phyloP scores from a whole-genome alignment of 2,797 vertebrate species.

The Anisognathus igniventris region DNA sequence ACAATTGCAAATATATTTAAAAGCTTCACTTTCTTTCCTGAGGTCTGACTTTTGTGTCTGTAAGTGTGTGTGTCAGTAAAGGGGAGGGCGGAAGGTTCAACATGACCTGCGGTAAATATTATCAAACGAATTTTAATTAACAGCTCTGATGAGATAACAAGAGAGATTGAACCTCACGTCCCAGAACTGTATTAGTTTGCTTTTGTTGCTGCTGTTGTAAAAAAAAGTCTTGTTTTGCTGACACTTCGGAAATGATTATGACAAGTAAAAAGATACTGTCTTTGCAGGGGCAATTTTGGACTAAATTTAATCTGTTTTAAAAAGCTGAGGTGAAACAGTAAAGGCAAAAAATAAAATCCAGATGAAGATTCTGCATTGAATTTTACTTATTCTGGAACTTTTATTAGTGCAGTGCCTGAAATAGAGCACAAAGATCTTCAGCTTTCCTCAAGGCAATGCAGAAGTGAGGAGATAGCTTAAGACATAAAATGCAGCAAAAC shows the following conservation, averaged over 20 bases:
- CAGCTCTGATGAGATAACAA: not conserved
- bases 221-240: not conserved
- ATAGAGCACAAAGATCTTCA: not conserved
- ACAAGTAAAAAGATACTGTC: not conserved
- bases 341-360: not conserved
- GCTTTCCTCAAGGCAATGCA: not conserved
- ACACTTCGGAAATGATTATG: not conserved
- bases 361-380: not conserved
- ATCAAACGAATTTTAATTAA: slow-evolving; percentile 11
- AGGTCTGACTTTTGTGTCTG: not conserved
- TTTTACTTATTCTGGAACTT: not conserved
- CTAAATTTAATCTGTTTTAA: not conserved
- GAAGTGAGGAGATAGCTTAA: not conserved
- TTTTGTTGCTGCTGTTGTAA: not conserved
- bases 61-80: not conserved
- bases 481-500: not conserved
- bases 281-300: not conserved
- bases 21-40: not conserved
- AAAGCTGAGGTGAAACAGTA: not conserved
- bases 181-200: not conserved
- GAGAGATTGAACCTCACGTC: not conserved
- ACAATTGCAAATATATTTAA: not conserved
- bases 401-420: not conserved
- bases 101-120: not conserved
- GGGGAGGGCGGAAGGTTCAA: not conserved